Conservation (phyloP, 2,797 vertebrate species). For the Ficedula albicollis region DNA sequence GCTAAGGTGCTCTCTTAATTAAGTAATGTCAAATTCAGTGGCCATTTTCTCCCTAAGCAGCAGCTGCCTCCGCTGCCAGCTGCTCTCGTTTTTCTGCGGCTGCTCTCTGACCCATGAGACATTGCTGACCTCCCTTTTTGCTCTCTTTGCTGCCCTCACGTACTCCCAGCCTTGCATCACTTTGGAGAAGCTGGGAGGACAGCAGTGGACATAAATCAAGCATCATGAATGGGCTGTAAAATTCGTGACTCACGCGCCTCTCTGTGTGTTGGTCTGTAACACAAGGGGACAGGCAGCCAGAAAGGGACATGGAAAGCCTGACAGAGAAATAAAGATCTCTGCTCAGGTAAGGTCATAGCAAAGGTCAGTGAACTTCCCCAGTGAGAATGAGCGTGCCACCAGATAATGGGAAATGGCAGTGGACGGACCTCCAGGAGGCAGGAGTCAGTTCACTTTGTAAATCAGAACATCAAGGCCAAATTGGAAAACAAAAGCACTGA, state of each 20-base stretch:
- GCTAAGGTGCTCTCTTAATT: conserved; percentile 10
- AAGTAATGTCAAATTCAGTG: conserved; percentile 6
- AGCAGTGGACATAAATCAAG: conserved; percentile 44
- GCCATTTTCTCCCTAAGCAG: neutral
- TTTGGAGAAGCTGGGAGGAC: conserved; percentile 3
- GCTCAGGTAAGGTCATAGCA: conserved; percentile 19
- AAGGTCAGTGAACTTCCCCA: conserved; percentile 11
- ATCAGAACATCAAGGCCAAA: conserved; percentile 1
- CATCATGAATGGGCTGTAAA: conserved; percentile 31
- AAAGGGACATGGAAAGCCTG: neutral
- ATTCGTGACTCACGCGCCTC: neutral
- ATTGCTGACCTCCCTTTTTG: neutral
- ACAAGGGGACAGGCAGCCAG: conserved; percentile 11
- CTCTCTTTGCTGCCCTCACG: neutral
- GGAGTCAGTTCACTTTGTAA: neutral
- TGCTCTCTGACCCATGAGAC: conserved; percentile 4
- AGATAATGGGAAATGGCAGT: neutral
- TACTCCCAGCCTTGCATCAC: neutral
- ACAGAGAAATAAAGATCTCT: neutral
- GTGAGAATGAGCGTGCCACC: neutral
- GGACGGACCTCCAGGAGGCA: neutral
- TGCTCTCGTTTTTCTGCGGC: neutral
- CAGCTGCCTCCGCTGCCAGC: conserved; percentile 27
- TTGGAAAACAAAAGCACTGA: neutral
- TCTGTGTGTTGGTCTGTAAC: neutral